Conservation (phyloP, 2,113 vertebrate species). For the Mobula birostris region DNA sequence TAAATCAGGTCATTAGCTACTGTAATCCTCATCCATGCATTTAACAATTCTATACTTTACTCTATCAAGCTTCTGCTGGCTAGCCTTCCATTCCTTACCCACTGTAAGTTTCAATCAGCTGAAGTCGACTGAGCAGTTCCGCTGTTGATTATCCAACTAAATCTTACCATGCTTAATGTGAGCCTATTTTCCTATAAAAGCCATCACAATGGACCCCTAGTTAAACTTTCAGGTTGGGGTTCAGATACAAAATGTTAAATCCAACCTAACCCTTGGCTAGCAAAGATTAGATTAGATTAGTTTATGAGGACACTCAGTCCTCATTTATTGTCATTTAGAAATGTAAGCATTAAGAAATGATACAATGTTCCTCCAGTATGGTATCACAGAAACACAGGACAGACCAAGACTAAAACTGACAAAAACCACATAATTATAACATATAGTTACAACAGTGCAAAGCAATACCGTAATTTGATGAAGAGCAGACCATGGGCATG, state of each 20-base stretch:
- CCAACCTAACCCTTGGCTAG: neutral
- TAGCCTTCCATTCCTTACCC: neutral
- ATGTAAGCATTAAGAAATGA: no score
- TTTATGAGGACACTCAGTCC: no score
- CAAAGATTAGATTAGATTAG: neutral
- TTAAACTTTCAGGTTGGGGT: neutral
- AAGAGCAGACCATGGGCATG: no score
- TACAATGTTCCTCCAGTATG: no score
- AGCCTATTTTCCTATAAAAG: neutral
- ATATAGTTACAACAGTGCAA: no score
- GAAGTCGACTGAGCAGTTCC: neutral
- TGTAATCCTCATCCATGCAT: neutral
- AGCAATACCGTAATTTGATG: no score
- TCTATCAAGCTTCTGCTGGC: neutral
- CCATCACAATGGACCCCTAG: neutral
- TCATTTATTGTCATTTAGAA: no score
- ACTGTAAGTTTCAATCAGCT: neutral
- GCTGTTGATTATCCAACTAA: neutral
- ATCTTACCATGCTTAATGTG: neutral
- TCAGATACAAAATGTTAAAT: neutral
- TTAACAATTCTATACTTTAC: neutral
- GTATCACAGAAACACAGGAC: no score
- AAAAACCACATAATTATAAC: no score
- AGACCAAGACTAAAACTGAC: no score
- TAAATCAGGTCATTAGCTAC: neutral